phyloP scores from a whole-genome alignment of 37 sponge, comb jelly and placozoan genomes.

The Sycon ciliatum region DNA sequence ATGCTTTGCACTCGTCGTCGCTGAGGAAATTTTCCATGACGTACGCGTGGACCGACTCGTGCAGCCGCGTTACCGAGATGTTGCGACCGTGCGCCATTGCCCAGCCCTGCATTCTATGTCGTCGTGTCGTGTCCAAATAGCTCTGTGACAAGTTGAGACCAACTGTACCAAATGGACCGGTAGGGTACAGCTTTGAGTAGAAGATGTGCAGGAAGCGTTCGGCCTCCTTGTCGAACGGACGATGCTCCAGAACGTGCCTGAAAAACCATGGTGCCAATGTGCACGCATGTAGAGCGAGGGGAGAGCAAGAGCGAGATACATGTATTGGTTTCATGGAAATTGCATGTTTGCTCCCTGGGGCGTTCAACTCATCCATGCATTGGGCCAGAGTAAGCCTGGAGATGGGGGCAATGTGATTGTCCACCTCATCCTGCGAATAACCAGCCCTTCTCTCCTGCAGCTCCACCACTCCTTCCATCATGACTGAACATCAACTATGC shows the following conservation, averaged over 20 bases:
- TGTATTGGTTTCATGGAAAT: too few relatives aligned
- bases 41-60: neutral
- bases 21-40: slow-evolving; percentile 5
- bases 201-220: neutral
- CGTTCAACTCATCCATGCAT: too few relatives aligned
- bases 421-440: too few relatives aligned
- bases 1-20: slow-evolving; percentile 6
- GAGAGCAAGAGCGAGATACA: too few relatives aligned
- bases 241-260: neutral
- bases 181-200: neutral
- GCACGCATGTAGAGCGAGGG: too few relatives aligned
- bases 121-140: neutral
- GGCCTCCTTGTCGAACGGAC: neutral
- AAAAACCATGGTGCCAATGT: too few relatives aligned
- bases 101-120: neutral
- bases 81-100: neutral
- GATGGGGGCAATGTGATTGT: too few relatives aligned
- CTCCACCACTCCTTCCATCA: too few relatives aligned
- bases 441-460: too few relatives aligned
- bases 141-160: neutral
- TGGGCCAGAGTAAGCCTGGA: too few relatives aligned
- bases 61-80: neutral
- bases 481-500: too few relatives aligned
- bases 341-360: too few relatives aligned
- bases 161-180: neutral